phyloP scores from a whole-genome alignment of 2,888 invertebrate species.

The Polietes domitor region DNA sequence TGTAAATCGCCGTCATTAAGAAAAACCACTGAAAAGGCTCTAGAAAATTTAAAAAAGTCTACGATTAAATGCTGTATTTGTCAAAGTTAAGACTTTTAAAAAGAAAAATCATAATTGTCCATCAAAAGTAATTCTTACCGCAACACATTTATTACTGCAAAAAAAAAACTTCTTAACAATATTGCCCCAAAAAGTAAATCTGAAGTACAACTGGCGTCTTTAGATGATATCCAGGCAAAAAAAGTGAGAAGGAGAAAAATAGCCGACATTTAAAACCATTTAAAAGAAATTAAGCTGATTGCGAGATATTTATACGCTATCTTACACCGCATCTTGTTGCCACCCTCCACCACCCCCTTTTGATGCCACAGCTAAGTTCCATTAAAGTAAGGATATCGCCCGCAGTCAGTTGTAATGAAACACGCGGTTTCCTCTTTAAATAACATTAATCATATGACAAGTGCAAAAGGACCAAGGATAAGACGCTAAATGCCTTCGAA shows the following conservation, averaged over 20 bases:
- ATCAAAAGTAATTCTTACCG: slow-evolving; percentile 5
- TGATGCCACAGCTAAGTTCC: not conserved
- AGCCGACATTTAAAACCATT: slow-evolving; percentile 46
- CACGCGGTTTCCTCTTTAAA: slow-evolving; percentile 59
- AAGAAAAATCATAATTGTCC: slow-evolving; percentile 27
- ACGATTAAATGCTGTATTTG: not conserved
- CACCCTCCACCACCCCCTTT: not conserved
- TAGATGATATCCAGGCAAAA: not conserved
- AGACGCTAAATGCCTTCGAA: not conserved
- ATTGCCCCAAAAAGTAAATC: slow-evolving; percentile 1
- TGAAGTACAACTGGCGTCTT: not conserved
- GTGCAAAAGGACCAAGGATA: slow-evolving; percentile 64
- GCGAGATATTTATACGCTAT: slow-evolving; percentile 22
- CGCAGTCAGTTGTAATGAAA: slow-evolving; percentile 57
- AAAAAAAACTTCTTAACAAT: not conserved
- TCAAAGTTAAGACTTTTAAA: slow-evolving; percentile 3
- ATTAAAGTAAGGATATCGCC: slow-evolving; percentile 49
- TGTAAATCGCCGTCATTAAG: not conserved
- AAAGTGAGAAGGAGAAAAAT: slow-evolving; percentile 26
- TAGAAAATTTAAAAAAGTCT: not conserved
- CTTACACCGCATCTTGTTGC: slow-evolving; percentile 16
- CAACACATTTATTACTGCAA: not conserved
- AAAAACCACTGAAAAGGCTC: not conserved
- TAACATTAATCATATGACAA: slow-evolving; percentile 74
- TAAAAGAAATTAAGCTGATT: slow-evolving; percentile 53